These are phyloP conservation scores for Bufo bufo DNA, from an alignment of 2,113 vertebrate species.

Conservation along the genomic window DNA sequence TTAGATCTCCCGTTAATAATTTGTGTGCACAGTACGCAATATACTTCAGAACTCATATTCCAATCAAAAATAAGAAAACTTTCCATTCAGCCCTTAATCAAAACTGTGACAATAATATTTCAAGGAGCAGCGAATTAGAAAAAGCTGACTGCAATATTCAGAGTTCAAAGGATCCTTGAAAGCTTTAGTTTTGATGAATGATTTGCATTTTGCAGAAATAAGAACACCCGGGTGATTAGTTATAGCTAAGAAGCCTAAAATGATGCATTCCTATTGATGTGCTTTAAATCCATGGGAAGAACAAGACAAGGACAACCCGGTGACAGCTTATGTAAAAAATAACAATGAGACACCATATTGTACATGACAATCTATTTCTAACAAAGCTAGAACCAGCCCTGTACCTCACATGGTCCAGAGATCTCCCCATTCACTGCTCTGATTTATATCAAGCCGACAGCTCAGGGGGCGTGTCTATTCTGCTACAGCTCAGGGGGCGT, in stretches of 20 bases:
- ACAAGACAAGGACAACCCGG: not conserved
- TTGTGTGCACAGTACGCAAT: not conserved
- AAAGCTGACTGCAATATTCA: not conserved
- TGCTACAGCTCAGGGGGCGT: no score
- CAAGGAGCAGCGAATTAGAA: slow-evolving; percentile 7
- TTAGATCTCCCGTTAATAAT: not conserved
- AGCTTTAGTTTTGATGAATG: slow-evolving; percentile 18
- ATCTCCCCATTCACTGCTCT: no score
- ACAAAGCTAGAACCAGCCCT: no score
- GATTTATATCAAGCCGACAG: no score
- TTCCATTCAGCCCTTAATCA: not conserved
- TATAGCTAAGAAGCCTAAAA: not conserved
- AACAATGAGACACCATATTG: no score
- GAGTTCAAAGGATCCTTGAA: not conserved
- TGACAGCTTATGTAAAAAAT: no score
- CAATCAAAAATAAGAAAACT: not conserved
- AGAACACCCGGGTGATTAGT: not conserved
- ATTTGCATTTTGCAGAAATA: not conserved
- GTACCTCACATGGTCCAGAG: no score
- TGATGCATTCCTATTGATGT: not conserved
- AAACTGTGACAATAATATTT: slow-evolving; percentile 10
- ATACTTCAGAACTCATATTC: not conserved
- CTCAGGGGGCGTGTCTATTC: no score
- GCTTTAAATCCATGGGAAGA: not conserved
- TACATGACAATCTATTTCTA: no score